Conservation (phyloP, 1,140 invertebrate genomes). For the Homarus americanus region DNA sequence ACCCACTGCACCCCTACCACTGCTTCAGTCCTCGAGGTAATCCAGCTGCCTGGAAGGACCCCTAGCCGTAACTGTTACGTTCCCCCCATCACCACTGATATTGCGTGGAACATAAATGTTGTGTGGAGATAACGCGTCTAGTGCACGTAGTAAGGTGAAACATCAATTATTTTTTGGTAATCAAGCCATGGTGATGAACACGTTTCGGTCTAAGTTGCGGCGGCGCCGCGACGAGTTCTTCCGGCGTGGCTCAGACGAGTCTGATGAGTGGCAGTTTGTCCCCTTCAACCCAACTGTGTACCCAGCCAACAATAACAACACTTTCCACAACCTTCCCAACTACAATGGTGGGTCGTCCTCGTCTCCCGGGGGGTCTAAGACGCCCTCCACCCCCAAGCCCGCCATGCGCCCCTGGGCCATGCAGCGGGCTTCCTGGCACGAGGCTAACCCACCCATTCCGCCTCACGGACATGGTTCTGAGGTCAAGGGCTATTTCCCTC, state of each 20-base stretch:
- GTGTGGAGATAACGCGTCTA: neutral
- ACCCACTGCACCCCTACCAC: neutral
- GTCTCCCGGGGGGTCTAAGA: neutral
- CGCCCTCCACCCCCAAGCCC: conserved; percentile 54
- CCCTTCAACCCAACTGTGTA: conserved; percentile 74
- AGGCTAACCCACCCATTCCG: conserved; percentile 69
- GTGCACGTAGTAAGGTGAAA: neutral
- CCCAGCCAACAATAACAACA: conserved; percentile 62
- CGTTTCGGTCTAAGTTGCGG: conserved; percentile 74
- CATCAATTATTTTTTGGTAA: neutral
- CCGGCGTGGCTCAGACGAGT: conserved; percentile 72
- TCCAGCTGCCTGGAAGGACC: conserved; percentile 40
- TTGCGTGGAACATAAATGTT: neutral
- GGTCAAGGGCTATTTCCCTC: conserved; percentile 55
- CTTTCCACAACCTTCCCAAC: conserved; percentile 2
- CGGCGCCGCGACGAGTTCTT: conserved; percentile 74
- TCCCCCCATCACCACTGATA: no score
- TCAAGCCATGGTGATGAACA: conserved; percentile 75
- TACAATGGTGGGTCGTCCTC: conserved; percentile 51
- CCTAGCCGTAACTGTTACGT: neutral
- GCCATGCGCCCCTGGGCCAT: conserved; percentile 71
- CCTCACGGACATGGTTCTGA: conserved; percentile 67
- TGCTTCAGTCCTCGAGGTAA: neutral
- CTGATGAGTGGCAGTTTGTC: conserved; percentile 75
- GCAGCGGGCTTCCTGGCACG: conserved; percentile 74